Conservation (phyloP, 2,797 vertebrate species). For the Botia kubotai region DNA sequence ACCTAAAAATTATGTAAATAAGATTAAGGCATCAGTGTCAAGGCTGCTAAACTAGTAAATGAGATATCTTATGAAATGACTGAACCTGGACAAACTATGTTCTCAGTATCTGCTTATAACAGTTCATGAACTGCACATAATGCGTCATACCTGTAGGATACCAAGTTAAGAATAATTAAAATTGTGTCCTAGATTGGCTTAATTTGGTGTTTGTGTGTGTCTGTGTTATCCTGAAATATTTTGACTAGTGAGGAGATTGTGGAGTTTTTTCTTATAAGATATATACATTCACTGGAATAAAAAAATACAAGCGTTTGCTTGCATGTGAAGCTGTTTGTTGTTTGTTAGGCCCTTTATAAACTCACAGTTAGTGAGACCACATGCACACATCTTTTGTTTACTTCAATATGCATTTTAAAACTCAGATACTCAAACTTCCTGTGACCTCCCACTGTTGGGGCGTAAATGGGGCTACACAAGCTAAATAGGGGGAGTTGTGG, state of each 20-base stretch:
- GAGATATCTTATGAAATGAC: conserved; percentile 64
- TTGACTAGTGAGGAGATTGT: conserved; percentile 64
- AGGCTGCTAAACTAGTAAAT: conserved; percentile 73
- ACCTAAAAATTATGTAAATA: conserved; percentile 76
- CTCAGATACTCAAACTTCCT: conserved; percentile 65
- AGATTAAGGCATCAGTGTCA: conserved; percentile 75
- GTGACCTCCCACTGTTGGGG: conserved; percentile 61
- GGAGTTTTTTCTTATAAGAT: conserved; percentile 64
- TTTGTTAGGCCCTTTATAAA: conserved; percentile 51
- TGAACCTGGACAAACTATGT: conserved; percentile 52
- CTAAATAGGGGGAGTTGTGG: conserved; percentile 21
- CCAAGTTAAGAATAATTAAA: conserved; percentile 27
- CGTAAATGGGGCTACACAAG: conserved; percentile 30
- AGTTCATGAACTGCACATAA: conserved; percentile 39
- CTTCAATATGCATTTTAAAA: conserved; percentile 64
- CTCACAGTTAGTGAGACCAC: conserved; percentile 37
- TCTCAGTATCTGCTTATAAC: conserved; percentile 68
- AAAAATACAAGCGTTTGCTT: conserved; percentile 51
- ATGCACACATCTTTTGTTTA: conserved; percentile 40
- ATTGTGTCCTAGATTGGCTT: conserved; percentile 5
- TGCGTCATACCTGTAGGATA: conserved; percentile 70
- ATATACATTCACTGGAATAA: conserved; percentile 71
- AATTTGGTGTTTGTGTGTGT: conserved; percentile 18
- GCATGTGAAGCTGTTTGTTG: conserved; percentile 40
- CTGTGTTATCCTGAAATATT: conserved; percentile 55